Base-by-base conservation (phyloP, 2,888 invertebrate genomes). In the Disparrhopalites patrizii region DNA sequence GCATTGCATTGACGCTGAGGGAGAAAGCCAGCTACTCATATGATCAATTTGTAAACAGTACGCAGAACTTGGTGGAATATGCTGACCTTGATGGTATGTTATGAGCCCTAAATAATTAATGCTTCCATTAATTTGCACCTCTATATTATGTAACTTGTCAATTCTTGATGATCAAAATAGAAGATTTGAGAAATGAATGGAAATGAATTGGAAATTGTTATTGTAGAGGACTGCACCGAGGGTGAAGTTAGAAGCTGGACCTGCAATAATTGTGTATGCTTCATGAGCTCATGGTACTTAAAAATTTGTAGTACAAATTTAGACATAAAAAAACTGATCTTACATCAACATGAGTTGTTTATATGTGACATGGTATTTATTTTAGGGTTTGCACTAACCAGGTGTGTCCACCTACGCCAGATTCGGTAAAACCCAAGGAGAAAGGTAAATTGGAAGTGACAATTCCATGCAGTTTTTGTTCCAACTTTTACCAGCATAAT, bases 21-120 rank as follows among this genome's bases (percentile, higher is more conserved):
- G 74, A 74, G 57, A 73, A 74, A 54, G 74, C 74, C 18, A 74
- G 74, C 52, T 74, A 70, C 54, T 68, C 70, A 4, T 72, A 73
- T 43, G 71, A 68, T 1, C 67, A 67, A 4, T 70, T 70, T 61
- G 65, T 72, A 13, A 65, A 51, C 23, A 67, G 68, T 47, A 73
- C 71, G n/a, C 70, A 68, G 38, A 69, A 68, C 1, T 58, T 74
- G n/a, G 68, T 70, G 28, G 73, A 74, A 65, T 69, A 72, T 54
- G 61, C 68, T 28, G 52, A 69, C 33, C 65, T 74, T 18, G 74
- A 74, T 66, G 74, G 74, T 74, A n/a, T n/a, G n/a, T n/a, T n/a
- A n/a, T n/a, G 61, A 65, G 57, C 28, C 1, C 47, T 27, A 58
- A 40, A 40, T 10, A 40, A 40, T 5, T 40, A 40, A 40, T 40